Percentiles rank a stretch among this genome's conserved stretches.
These are phyloP conservation scores for Arrhamphus sclerolepis DNA, from an alignment of 2,797 vertebrate genomes.

Conservation along the genomic window DNA sequence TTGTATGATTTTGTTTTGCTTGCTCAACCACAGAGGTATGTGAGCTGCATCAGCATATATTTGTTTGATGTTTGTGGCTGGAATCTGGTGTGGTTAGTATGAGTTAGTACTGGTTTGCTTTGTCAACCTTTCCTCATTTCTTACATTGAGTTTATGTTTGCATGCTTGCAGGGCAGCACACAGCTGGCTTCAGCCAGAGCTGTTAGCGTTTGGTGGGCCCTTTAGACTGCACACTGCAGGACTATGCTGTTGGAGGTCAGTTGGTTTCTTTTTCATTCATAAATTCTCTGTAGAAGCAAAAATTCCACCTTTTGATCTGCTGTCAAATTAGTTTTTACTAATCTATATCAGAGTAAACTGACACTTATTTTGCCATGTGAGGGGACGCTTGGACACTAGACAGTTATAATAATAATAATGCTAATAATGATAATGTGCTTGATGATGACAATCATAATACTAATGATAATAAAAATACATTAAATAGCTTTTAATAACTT, in stretches of 20 bases:
- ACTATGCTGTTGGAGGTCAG: constrained; percentile 94
- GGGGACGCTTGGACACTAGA: no score
- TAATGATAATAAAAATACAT: no score
- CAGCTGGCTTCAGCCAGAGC: constrained; percentile 93
- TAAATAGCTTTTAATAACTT: no score
- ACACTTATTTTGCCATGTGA: no score
- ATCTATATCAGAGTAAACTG: neutral
- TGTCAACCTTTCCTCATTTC: neutral
- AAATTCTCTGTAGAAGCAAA: neutral
- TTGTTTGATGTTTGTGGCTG: neutral
- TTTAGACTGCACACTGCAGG: constrained; percentile 90
- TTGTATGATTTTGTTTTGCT: constrained; percentile 42
- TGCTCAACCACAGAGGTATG: constrained; percentile 80
- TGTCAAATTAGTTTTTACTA: neutral
- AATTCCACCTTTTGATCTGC: neutral
- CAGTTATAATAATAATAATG: no score
- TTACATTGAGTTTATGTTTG: neutral
- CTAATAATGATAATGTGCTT: no score
- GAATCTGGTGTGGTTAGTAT: no score
- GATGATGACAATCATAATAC: no score
- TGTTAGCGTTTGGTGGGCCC: constrained; percentile 94
- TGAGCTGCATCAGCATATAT: constrained; percentile 3
- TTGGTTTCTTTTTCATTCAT: neutral
- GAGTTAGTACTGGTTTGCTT: neutral
- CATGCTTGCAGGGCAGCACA: constrained; percentile 83